Evolutionary conservation across 2,797 vertebrate species (phyloP), one percentile per base, ranked within the genome.

Genomic region (Rallus crepitans): DNA sequence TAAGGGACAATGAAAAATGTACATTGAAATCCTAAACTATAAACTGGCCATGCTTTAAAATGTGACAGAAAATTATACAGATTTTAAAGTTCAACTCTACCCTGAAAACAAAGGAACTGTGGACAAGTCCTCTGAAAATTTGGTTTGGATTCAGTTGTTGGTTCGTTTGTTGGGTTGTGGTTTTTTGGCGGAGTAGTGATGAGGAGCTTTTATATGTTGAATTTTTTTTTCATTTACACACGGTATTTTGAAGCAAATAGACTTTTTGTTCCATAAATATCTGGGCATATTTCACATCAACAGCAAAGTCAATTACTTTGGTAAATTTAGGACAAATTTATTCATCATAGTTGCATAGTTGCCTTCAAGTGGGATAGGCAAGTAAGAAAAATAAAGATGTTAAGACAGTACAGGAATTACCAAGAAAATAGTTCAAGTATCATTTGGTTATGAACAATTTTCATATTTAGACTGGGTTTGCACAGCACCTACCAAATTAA

Each of bases 131-230:
- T 45, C 42, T 45, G 42, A 45, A 45, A 45, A 21, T 27, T 50
- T 50, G 25, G 12, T 50, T 50, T 50, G 24, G 24, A 25, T 52
- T 52, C 11, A 7, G 12, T 24, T 24, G 48, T 50, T 50, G 24
- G 24, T 25, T 25, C 24, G 24, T 48, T 48, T 18, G 7, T 23
- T 48, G 47, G 48, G 48, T 50, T 25, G 48, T 12, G 24, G 4
- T 52, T 56, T 56, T 53, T 19, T 18, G 17, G 1, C 2, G 6
- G 1, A 48, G 47, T 48, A 6, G 47, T 48, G 47, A 21, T 48
- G 0, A 52, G 50, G 15, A 15, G 9, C 7, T 19, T 3, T 6
- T 1, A 8, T 39, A n/a, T 14, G 4, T 15, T 40, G 1, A 3
- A 3, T 21, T 31, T n/a, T 72, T 33, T 18, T 86, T 68, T n/a